phyloP scores from a whole-genome alignment of 2,888 invertebrate species.

The Orthosia gothica region DNA sequence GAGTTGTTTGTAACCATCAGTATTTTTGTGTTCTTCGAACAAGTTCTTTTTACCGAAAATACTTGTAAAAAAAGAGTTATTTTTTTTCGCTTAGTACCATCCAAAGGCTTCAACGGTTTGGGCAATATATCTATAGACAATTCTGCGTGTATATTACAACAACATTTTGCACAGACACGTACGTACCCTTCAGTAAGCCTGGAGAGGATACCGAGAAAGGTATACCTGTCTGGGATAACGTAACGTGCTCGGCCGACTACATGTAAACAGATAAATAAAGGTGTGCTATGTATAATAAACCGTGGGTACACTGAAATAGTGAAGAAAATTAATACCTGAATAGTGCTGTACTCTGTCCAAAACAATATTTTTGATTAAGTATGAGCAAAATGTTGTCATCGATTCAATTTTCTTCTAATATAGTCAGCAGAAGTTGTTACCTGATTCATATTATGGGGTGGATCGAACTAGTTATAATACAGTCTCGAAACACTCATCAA shows the following conservation, averaged over 20 bases:
- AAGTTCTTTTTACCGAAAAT: background rate
- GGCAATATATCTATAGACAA: background rate
- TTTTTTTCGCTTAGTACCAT: too few species aligned
- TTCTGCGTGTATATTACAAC: too few species aligned
- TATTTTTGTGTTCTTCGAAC: conserved; percentile 20
- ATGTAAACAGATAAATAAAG: conserved; percentile 37
- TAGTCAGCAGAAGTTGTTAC: background rate
- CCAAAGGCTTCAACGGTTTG: conserved; percentile 2
- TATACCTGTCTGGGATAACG: conserved; percentile 26
- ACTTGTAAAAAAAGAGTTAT: background rate
- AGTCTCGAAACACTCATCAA: background rate
- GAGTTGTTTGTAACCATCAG: conserved; percentile 35
- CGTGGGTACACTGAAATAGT: background rate
- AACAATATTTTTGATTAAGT: background rate
- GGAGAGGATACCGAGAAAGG: conserved; percentile 43
- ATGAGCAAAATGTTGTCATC: background rate
- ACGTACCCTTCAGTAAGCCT: conserved; percentile 45
- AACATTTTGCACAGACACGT: conserved; percentile 51
- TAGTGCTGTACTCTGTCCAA: background rate
- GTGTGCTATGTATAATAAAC: conserved; percentile 11
- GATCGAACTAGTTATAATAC: background rate
- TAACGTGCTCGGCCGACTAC: conserved; percentile 31
- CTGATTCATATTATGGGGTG: background rate
- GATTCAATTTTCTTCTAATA: background rate
- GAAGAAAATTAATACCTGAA: background rate